Base-by-base conservation (phyloP, 1,140 invertebrate genomes). In the Pseudomyrmex gracilis region DNA sequence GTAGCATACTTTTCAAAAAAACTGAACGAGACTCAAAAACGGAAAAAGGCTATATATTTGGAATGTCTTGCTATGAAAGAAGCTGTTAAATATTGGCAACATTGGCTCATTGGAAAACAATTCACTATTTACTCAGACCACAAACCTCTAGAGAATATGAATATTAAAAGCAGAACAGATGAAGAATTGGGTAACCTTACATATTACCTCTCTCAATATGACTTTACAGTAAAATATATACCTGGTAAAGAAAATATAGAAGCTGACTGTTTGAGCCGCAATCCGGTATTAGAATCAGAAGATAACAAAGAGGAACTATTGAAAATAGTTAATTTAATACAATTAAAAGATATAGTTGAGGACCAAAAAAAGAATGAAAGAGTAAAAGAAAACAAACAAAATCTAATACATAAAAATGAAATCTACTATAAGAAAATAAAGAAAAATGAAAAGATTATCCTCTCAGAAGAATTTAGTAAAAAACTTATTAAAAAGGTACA, bases 341-440 rank as follows among this genome's bases (percentile, higher is more conserved):
- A 53, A 5, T 7, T 76, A 53, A 20, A 76, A 9, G 60, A 76
- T 4, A 76, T 76, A 7, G 0, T 15, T 15, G 0, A 2, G 9
- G 73, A 76, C 34, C 63, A 78, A 53, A 13, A 55, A 67, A 47
- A 67, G n/a, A 60, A 73, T 10, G 45, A 47, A 61, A 47, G 12
- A 9, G 58, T 47, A 47, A 0, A 67, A 12, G 34, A 68, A 8
- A 67, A 2, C 0, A 67, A 43, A 49, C 15, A 51, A 1, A 78
- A 58, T 13, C 3, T 67, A 43, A 45, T 5, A 78, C 15, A 2
- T 45, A 67, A 58, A 43, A 78, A 61, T 24, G n/a, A 43, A 10
- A 57, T 83, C 9, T 67, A 24, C 0, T 83, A 83, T n/a, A 83
- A 58, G 47, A 64, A 24, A 67, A 43, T 7, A 12, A 73, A 66